Conservation (phyloP, 2,888 invertebrate species). For the Nephrotoma appendiculata region DNA sequence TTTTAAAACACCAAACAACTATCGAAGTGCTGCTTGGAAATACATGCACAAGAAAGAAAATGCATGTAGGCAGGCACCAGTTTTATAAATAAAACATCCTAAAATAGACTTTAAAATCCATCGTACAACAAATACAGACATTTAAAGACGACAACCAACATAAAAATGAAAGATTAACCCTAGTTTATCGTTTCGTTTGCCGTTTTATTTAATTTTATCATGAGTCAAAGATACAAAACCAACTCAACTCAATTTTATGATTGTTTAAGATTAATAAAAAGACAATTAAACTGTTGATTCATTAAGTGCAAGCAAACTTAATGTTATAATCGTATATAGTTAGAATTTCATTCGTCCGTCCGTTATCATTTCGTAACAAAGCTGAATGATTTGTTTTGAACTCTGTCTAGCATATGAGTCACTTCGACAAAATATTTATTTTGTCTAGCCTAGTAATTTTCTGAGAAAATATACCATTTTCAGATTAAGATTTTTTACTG, state of each 20-base stretch:
- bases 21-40: neutral
- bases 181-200: neutral
- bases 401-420: neutral
- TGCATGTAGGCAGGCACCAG: neutral
- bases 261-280: neutral
- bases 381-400: neutral
- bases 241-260: neutral
- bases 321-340: neutral
- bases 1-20: neutral
- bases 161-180: neutral
- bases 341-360: neutral
- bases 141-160: neutral
- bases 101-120: neutral
- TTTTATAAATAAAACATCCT: neutral
- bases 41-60: neutral
- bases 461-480: neutral
- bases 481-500: neutral
- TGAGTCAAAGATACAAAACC: neutral
- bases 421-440: neutral
- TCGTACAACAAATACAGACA: neutral
- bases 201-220: neutral
- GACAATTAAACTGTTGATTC: neutral
- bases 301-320: neutral
- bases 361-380: neutral
- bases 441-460: neutral